These are phyloP conservation scores for Lutraria lutraria DNA, from an alignment of 2,888 invertebrate species.

Conservation along the genomic window DNA sequence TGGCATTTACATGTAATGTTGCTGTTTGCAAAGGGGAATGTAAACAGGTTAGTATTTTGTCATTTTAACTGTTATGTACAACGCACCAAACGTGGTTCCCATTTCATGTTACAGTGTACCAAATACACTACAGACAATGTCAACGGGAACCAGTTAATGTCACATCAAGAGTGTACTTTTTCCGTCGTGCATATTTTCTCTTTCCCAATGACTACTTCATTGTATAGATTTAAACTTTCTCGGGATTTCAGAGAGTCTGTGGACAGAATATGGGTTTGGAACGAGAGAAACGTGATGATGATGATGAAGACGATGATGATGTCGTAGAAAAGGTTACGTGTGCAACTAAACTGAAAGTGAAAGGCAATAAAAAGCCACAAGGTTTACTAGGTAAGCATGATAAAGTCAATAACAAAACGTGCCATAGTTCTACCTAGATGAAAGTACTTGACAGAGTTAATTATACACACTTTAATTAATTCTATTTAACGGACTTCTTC, in stretches of 20 bases:
- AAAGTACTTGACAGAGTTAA: too few relatives aligned
- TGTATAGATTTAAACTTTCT: too few relatives aligned
- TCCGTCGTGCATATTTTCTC: too few relatives aligned
- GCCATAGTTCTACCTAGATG: too few relatives aligned
- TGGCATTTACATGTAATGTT: conserved; percentile 69
- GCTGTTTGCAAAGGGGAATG: conserved; percentile 68
- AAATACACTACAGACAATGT: too few relatives aligned
- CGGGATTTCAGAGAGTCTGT: conserved; percentile 55
- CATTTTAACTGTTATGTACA: not conserved
- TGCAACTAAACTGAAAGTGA: conserved; percentile 61
- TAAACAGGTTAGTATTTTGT: conserved; percentile 52
- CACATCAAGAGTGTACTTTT: too few relatives aligned
- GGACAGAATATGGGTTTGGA: conserved; percentile 63
- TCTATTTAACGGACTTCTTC: too few relatives aligned
- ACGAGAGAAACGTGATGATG: conserved; percentile 41
- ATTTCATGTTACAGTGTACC: too few relatives aligned
- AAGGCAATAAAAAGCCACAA: conserved; percentile 11
- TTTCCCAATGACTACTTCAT: too few relatives aligned
- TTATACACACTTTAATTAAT: too few relatives aligned
- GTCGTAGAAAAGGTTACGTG: conserved; percentile 59
- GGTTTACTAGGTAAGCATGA: conserved; percentile 10
- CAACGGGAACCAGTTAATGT: too few relatives aligned
- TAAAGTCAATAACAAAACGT: not conserved
- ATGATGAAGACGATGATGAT: conserved; percentile 46
- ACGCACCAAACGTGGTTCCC: too few relatives aligned